phyloP scores from a whole-genome alignment of 1,140 invertebrate genomes.

The Nasonia vitripennis region DNA sequence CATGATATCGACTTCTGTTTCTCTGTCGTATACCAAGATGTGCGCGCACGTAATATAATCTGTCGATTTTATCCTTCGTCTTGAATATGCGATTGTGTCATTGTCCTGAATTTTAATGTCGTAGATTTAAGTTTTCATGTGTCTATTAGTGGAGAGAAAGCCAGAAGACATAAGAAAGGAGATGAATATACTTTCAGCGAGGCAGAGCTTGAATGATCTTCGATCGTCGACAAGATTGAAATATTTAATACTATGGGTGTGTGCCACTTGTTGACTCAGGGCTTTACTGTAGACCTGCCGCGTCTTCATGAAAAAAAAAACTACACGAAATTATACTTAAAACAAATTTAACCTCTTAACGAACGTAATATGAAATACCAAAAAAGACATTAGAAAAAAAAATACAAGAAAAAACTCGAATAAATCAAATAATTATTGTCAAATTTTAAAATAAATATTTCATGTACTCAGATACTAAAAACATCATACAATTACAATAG shows the following conservation, averaged over 20 bases:
- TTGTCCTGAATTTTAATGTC: slow-evolving; percentile 40
- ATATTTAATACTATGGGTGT: slow-evolving; percentile 50
- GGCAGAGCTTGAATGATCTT: slow-evolving; percentile 41
- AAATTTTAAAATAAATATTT: slow-evolving; percentile 50
- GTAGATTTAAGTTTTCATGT: slow-evolving; percentile 34
- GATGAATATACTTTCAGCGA: slow-evolving; percentile 43
- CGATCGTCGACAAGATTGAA: slow-evolving; percentile 40
- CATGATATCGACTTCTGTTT: neutral
- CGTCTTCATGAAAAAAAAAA: slow-evolving; percentile 37
- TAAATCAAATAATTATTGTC: slow-evolving; percentile 53
- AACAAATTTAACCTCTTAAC: slow-evolving; percentile 48
- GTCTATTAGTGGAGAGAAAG: slow-evolving; percentile 5
- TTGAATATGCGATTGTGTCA: slow-evolving; percentile 23
- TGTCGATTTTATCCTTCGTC: slow-evolving; percentile 3
- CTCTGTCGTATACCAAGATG: neutral
- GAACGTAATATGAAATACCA: slow-evolving; percentile 42
- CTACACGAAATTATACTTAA: slow-evolving; percentile 35
- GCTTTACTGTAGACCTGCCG: slow-evolving; percentile 41
- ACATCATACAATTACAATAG: slow-evolving; percentile 50
- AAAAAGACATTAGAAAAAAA: slow-evolving; percentile 31
- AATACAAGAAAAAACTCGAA: slow-evolving; percentile 34
- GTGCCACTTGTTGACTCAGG: slow-evolving; percentile 47
- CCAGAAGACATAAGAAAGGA: neutral
- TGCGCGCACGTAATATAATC: neutral
- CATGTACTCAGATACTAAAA: slow-evolving; percentile 47